Percentiles rank a stretch among this genome's conserved stretches.
phyloP scores from a whole-genome alignment of 2,888 invertebrate species.

The Drymonia ruficornis region DNA sequence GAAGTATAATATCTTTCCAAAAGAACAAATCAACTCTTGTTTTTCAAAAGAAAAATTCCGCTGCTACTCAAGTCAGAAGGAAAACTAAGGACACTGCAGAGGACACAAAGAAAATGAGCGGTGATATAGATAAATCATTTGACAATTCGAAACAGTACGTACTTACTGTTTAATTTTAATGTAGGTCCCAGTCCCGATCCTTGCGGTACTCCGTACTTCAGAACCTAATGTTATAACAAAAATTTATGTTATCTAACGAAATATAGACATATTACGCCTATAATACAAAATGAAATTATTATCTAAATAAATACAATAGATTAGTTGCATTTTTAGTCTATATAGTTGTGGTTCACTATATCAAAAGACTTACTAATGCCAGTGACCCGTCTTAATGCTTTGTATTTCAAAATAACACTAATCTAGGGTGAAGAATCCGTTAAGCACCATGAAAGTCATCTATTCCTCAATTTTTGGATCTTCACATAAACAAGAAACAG shows the following conservation, averaged over 20 bases:
- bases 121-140: background rate
- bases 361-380: no score
- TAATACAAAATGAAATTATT: no score
- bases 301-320: no score
- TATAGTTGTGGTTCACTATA: no score
- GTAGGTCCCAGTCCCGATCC: background rate
- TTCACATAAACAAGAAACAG: background rate
- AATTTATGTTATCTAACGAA: no score
- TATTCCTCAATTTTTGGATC: conserved; percentile 25
- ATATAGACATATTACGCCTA: no score
- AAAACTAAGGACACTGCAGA: background rate
- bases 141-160: background rate
- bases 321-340: no score
- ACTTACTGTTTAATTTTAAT: background rate
- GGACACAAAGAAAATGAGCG: background rate
- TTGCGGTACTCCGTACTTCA: background rate
- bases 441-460: conserved; percentile 17
- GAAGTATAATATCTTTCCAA: background rate
- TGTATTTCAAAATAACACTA: no score
- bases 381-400: no score
- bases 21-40: conserved; percentile 3
- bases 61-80: background rate
- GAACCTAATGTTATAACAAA: no score
- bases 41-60: background rate
- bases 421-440: conserved; percentile 8